Conservation (phyloP, 2,797 vertebrate genomes). For the Enteromius viviparus region DNA sequence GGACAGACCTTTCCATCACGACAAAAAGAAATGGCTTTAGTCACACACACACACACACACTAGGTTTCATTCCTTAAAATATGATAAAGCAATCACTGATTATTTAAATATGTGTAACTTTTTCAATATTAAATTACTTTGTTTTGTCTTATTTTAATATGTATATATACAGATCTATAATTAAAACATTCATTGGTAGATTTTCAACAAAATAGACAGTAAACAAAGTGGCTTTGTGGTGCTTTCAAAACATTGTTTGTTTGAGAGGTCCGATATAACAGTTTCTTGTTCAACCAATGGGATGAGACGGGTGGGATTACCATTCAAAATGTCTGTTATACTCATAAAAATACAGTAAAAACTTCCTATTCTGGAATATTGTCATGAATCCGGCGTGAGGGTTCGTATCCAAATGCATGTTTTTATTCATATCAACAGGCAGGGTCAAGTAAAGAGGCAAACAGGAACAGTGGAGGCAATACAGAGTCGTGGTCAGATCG, state of each 20-base stretch:
- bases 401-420: no score
- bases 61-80: neutral
- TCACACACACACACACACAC: constrained; percentile 27
- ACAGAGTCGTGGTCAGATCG: no score
- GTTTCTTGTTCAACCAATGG: neutral
- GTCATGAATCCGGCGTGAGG: no score
- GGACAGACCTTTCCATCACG: constrained; percentile 56
- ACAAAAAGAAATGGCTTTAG: constrained; percentile 43
- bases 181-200: neutral
- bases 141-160: neutral
- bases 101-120: neutral
- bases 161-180: neutral
- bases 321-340: neutral
- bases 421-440: no score
- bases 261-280: neutral
- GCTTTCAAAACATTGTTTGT: neutral
- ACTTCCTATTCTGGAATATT: neutral
- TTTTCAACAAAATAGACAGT: neutral
- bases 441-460: no score
- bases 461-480: no score
- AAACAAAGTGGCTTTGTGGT: neutral
- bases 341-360: neutral
- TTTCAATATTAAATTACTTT: neutral
- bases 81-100: neutral
- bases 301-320: neutral